Base-by-base conservation (phyloP, 1,140 invertebrate species). In the Bombus fervidus region DNA sequence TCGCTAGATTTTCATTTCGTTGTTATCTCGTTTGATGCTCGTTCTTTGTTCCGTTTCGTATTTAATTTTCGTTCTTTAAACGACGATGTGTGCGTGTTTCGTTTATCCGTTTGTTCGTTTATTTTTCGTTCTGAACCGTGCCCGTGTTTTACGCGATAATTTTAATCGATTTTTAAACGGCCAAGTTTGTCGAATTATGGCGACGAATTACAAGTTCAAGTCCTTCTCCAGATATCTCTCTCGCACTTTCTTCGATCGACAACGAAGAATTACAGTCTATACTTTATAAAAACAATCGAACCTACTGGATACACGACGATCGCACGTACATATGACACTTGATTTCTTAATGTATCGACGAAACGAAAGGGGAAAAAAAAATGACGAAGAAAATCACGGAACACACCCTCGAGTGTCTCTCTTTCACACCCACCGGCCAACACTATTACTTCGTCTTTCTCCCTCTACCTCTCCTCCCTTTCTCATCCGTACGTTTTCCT, bases 401-500 rank as follows among this genome's bases (percentile, higher is more conserved):
- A 86, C 87, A 90, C 90, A 88, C 90, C 87, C 82, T 89, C 31
- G 39, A 66, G 31, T 81, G 39, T 88, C 78, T 76, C 71, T 88
- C 77, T 88, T 59, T 82, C 75, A 81, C 87, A 84, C 86, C 87
- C 68, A 77, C 82, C 86, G 81, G 73, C 25, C 77, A 79, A 64
- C 86, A 89, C 87, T 86, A 86, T 82, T 81, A 88, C 34, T 69
- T 74, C 78, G 57, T 78, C 62, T 83, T 39, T 84, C 66, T 80
- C 59, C 39, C 25, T 79, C 53, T 87, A 31, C 31, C 41, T 81
- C 57, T 64, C 78, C 57, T 64, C 78, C 43, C 69, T 47, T 31
- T 68, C 79, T 89, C 53, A 31, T 78, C 84, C 41, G 41, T 68
- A 79, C 53, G 72, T 66, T 75, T 77, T 59, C 59, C 71, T 34